Base-by-base conservation (phyloP, 2,888 invertebrate genomes). In the Metallyticus violacea region DNA sequence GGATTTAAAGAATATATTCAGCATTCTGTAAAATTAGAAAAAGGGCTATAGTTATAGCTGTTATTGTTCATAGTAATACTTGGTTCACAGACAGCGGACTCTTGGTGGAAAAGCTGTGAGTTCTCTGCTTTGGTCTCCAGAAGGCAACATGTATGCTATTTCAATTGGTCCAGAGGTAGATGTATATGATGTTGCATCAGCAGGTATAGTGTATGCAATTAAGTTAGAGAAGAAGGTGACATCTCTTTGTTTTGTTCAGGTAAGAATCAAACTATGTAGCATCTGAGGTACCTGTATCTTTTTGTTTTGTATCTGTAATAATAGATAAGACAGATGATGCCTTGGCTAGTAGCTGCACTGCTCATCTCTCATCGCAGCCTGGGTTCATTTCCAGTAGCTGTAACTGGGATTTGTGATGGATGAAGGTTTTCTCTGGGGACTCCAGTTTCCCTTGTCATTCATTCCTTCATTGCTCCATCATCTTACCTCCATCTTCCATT, bases 141-240 rank as follows among this genome's bases (percentile, higher is more conserved):
- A 94, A 89, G 98, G 97, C 26, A 93, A 94, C 77, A 93, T 94
- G 90, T 99, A 98, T 91, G 94, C 96, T 5, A 91, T 98, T 85
- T 94, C 95, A 28, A 95, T 96, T 78, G 95, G 95, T 86, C 95
- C 94, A 89, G 93, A 93, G 88, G 93, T 97, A 40, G 96, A 97
- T 91, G 93, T 99, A 27, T 98, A 97, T 94, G 95, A 94, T 82
- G 95, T 97, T 80, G 94, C 95, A 90, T 94, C 94, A 88, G 97
- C 97, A 4, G 96, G 96, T 22, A 93, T 97, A 76, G 92, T 95
- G 86, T 94, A 95, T 89, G 93, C 94, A 83, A 93, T 96, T 40
- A 93, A 94, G 88, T 95, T 96, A 88, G 93, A 94, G 85, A 93
- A 94, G 26, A 96, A 95, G 91, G 95, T 97, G 15, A 93, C 95